phyloP scores from a whole-genome alignment of 2,797 vertebrate genomes.

The Notolepis coatsorum region DNA sequence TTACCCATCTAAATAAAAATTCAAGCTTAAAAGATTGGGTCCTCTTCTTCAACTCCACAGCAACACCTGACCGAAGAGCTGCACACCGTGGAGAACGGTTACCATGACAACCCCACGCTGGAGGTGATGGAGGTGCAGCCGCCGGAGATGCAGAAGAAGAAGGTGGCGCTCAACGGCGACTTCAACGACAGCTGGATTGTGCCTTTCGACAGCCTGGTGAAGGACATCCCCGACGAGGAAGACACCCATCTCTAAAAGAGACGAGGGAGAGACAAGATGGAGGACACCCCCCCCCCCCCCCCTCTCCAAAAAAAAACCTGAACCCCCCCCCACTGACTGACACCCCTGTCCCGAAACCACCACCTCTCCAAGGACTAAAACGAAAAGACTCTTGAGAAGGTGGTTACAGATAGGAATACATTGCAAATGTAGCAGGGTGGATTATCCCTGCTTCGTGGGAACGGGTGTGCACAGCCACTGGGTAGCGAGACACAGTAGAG shows the following conservation, averaged over 20 bases:
- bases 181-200: constrained; percentile 97
- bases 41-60: constrained; percentile 55
- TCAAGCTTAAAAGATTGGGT: too few species aligned
- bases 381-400: neutral
- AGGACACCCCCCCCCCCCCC: neutral
- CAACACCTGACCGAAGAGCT: constrained; percentile 96
- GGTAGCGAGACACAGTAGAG: too few species aligned
- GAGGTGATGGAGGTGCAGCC: constrained; percentile 97
- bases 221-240: constrained; percentile 91
- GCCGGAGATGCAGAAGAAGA: constrained; percentile 97
- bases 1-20: too few species aligned
- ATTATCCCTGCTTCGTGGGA: too few species aligned
- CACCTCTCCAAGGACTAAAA: neutral
- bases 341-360: neutral
- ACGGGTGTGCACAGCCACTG: too few species aligned
- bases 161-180: constrained; percentile 87
- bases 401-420: neutral
- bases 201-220: constrained; percentile 91
- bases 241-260: constrained; percentile 93
- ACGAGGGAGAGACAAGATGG: neutral
- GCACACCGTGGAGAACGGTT: constrained; percentile 95
- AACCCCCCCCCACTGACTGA: neutral
- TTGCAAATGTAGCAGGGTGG: too few species aligned
- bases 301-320: neutral
- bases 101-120: constrained; percentile 97